These are phyloP conservation scores for Orussus abietinus DNA, from an alignment of 1,140 invertebrate genomes.

Conservation along the genomic window DNA sequence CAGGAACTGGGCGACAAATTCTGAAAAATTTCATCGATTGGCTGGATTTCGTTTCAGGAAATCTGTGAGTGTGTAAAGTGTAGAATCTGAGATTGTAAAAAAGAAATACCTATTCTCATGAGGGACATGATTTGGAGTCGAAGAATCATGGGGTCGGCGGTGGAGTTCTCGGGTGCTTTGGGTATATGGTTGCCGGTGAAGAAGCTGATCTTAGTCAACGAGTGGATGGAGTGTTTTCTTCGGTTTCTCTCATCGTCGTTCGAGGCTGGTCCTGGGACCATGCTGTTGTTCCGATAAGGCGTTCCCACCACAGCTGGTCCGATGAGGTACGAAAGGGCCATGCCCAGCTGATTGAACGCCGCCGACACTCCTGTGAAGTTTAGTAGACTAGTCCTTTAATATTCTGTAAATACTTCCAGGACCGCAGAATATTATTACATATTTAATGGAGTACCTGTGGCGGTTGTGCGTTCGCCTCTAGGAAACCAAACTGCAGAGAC, in stretches of 20 bases:
- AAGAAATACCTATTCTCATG: constrained; percentile 30
- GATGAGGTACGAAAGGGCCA: constrained; percentile 45
- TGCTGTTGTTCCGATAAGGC: background rate
- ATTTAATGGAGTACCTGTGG: constrained; percentile 33
- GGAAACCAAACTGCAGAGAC: constrained; percentile 47
- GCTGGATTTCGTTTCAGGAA: too few relatives aligned
- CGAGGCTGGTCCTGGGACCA: too few relatives aligned
- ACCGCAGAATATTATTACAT: background rate
- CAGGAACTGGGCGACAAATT: constrained; percentile 28
- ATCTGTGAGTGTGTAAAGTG: too few relatives aligned
- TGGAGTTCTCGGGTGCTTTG: too few relatives aligned
- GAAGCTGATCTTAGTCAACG: background rate
- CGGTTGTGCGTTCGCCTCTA: constrained; percentile 40
- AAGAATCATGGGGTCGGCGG: constrained; percentile 14
- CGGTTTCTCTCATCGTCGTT: too few relatives aligned
- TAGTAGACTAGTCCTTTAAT: background rate
- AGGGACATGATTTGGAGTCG: constrained; percentile 27
- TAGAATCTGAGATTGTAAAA: constrained; percentile 7
- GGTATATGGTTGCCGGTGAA: background rate
- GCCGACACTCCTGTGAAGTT: constrained; percentile 40
- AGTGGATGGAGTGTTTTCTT: background rate
- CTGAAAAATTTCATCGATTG: too few relatives aligned
- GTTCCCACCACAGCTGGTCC: constrained; percentile 22
- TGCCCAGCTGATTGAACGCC: constrained; percentile 43
- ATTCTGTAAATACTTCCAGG: too few relatives aligned